Conservation (phyloP, 2,113 vertebrate species). For the Eurystomus gularis region DNA sequence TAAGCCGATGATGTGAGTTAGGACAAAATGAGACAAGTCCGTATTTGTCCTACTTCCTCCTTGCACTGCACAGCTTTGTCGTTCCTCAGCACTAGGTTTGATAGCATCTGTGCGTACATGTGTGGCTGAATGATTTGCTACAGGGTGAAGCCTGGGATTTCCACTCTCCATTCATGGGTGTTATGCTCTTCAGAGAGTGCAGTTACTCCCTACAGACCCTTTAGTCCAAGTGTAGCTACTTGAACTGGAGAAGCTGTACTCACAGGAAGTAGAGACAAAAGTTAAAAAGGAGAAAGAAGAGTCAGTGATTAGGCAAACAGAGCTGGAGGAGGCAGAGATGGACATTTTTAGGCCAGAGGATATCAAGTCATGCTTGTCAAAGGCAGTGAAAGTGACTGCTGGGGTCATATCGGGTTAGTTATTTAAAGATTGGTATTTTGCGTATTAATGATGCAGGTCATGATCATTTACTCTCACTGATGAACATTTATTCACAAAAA, state of each 20-base stretch:
- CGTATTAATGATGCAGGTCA: not conserved
- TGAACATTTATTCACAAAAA: not conserved
- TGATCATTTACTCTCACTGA: not conserved
- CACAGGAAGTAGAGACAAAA: not conserved
- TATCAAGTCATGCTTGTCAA: not conserved
- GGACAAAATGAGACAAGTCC: not conserved
- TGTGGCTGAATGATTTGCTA: not conserved
- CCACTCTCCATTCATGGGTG: not conserved
- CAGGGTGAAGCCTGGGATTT: not conserved
- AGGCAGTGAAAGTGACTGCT: not conserved
- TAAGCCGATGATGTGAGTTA: not conserved
- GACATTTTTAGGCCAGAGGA: not conserved
- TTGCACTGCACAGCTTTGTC: not conserved
- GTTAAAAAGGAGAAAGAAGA: not conserved
- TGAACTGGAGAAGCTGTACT: not conserved
- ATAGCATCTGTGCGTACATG: fast-evolving
- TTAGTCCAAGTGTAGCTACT: not conserved
- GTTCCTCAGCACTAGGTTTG: not conserved
- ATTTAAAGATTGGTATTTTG: not conserved
- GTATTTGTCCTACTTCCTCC: not conserved
- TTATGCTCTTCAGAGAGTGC: not conserved
- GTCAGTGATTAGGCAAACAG: not conserved
- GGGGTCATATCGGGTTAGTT: not conserved
- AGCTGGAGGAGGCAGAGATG: not conserved
- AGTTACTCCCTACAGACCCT: not conserved